Evolutionary conservation across 2,888 invertebrate species (phyloP).

Genomic region (Ariolimax columbianus): DNA sequence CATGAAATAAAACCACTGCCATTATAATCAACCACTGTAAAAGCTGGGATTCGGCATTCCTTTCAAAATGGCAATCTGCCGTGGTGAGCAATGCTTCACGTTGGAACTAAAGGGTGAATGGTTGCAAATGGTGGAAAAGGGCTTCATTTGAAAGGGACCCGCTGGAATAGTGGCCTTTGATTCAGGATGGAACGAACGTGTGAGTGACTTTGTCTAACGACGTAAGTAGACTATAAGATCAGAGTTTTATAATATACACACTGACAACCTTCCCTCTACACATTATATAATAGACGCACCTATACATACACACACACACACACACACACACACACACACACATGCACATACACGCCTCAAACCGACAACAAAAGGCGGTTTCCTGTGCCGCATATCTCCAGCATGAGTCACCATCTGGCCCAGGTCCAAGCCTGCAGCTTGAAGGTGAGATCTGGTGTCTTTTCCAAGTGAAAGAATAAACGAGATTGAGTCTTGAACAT

Average conservation of each 20-base stretch:
- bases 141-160: no score
- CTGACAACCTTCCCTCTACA: not conserved
- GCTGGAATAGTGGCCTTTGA: no score
- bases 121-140: no score
- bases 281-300: no score
- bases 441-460: not conserved
- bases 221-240: not conserved
- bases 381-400: slow-evolving; percentile 4
- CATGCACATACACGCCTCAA: not conserved
- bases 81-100: no score
- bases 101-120: no score
- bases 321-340: not conserved
- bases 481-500: not conserved
- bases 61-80: no score
- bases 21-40: no score
- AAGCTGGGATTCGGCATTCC: no score
- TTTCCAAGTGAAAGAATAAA: slow-evolving; percentile 2
- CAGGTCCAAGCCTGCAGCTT: slow-evolving; percentile 18
- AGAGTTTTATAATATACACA: not conserved
- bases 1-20: no score
- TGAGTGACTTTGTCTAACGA: no score
- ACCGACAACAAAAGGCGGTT: slow-evolving; percentile 31
- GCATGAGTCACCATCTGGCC: slow-evolving; percentile 8
- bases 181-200: not conserved
- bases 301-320: not conserved